Percentiles rank a stretch among this genome's conserved stretches.
Evolutionary conservation across 2,888 invertebrate genomes (phyloP).

Genomic region (Anoncus sp.): DNA sequence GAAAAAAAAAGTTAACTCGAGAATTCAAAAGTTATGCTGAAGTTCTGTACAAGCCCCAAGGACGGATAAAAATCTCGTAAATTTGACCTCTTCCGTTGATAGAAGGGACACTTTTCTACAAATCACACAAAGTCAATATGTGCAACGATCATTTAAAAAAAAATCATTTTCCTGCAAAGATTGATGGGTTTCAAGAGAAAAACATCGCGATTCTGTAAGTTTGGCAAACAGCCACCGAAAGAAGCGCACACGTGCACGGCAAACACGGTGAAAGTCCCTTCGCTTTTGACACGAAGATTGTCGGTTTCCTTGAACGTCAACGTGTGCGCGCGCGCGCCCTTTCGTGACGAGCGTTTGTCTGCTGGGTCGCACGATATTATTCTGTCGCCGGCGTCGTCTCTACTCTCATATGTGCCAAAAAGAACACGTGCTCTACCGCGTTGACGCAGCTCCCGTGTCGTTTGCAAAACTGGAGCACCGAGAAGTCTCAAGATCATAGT

Average conservation of each 20-base stretch:
- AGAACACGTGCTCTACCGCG: slow-evolving; percentile 60
- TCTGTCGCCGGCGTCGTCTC: slow-evolving; percentile 39
- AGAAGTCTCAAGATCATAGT: slow-evolving; percentile 76
- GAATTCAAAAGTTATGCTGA: no score
- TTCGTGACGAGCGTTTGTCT: slow-evolving; percentile 60
- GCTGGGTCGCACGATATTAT: slow-evolving; percentile 64
- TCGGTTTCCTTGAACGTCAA: slow-evolving; percentile 72
- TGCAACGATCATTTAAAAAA: no score
- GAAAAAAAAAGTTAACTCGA: no score
- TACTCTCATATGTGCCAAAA: slow-evolving; percentile 22
- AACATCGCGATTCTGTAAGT: neutral
- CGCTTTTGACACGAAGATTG: slow-evolving; percentile 76
- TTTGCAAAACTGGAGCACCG: slow-evolving; percentile 76
- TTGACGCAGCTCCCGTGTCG: slow-evolving; percentile 51
- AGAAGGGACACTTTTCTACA: no score
- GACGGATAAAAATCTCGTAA: neutral
- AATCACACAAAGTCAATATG: no score
- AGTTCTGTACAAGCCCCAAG: no score
- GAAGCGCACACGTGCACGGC: slow-evolving; percentile 47
- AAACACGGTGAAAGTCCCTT: slow-evolving; percentile 73
- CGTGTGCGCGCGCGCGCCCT: slow-evolving; percentile 39
- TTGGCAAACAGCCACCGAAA: neutral
- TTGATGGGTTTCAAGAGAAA: neutral
- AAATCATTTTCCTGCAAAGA: neutral
- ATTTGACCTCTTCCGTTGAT: neutral